These are phyloP conservation scores for Gryllus bimaculatus DNA, from an alignment of 1,140 invertebrate species.

Conservation along the genomic window DNA sequence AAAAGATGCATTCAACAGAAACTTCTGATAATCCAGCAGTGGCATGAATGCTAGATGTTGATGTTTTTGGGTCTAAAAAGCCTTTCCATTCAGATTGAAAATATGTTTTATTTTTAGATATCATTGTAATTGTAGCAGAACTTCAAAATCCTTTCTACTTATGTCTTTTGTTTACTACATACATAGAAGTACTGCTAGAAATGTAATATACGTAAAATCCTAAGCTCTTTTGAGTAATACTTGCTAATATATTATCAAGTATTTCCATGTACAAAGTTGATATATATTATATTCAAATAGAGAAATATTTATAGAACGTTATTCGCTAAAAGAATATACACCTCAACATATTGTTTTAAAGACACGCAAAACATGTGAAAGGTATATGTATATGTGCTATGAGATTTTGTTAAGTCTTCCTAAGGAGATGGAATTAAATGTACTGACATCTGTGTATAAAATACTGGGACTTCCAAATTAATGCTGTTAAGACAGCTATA, in stretches of 20 bases:
- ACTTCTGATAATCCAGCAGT: background rate
- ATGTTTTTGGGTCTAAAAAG: background rate
- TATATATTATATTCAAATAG: constrained; percentile 6
- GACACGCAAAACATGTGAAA: background rate
- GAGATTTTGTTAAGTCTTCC: background rate
- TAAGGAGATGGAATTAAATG: background rate
- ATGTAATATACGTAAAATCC: background rate
- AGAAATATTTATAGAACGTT: background rate
- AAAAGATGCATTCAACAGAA: background rate
- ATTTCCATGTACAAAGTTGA: background rate
- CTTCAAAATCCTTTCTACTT: background rate
- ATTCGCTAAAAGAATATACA: background rate
- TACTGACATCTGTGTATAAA: background rate
- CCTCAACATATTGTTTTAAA: background rate
- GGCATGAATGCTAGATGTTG: background rate
- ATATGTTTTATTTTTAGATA: background rate
- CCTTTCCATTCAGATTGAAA: background rate
- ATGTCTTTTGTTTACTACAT: background rate
- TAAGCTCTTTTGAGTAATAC: background rate
- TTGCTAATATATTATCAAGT: background rate
- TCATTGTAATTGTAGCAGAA: background rate
- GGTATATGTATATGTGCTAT: background rate
- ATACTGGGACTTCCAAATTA: background rate
- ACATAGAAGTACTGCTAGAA: background rate
- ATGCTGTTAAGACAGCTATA: background rate